Evolutionary conservation across 2,113 vertebrate genomes (phyloP), one percentile per base, ranked within the genome.

Genomic region (Pavo muticus): DNA sequence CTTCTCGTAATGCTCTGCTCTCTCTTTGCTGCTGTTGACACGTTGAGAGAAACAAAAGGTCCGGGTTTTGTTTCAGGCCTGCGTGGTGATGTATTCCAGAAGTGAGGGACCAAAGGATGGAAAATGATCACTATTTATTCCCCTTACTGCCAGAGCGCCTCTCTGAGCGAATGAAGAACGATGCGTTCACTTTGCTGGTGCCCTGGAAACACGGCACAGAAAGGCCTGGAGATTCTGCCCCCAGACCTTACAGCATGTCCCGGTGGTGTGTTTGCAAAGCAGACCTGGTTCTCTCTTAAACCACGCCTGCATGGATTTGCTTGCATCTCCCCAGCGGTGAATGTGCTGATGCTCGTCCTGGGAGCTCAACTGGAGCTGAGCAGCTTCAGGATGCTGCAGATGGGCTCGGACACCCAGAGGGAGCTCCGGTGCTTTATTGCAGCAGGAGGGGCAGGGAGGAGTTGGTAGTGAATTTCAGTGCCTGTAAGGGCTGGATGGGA

Each of bases 271-370:
- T 32, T 54, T 45, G 63, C 81, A 63, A 32, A 82, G 78, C 0
- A 0, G n/a, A 74, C 86, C 77, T 70, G 70, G 48, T 42, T 84
- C 84, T 77, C 44, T 71, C 63, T 76, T 59, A 3, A 16, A 27
- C 48, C 81, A 84, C 21, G 0, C 47, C 52, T 83, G 78, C 18
- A 0, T 6, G 60, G 85, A 81, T 93, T 87, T 87, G 63, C 63
- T 17, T 30, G 4, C 42, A 5, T 50, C 67, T 64, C 54, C 70
- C 84, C 68, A 44, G 84, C 18, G 73, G 59, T 78, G 83, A 79
- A 88, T 85, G 83, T 93, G 73, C 93, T 96, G 82, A 77, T 86
- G 56, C 59, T 91, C 89, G 92, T 92, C 91, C 93, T 21, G 32
- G 90, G 81, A 90, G 88, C 90, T 93, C 84, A 10, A 29, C 73